Conservation (phyloP, 2,888 invertebrate genomes). For the Aethes cnicana region DNA sequence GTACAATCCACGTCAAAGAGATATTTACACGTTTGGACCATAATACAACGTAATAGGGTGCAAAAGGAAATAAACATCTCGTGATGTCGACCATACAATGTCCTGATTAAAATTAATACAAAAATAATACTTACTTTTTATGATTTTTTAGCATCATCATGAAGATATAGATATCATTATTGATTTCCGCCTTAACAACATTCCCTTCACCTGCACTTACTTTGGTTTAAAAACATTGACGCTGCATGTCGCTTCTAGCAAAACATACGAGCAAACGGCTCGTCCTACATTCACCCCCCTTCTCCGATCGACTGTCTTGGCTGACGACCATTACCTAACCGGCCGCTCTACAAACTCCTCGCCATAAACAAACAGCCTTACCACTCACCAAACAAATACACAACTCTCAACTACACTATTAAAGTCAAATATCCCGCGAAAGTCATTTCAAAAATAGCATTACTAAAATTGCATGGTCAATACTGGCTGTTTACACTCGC, state of each 20-base stretch:
- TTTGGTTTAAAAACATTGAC: slow-evolving; percentile 42
- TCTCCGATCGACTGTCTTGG: slow-evolving; percentile 69
- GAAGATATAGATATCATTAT: neutral
- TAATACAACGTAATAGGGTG: too few relatives aligned
- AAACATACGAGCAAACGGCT: slow-evolving; percentile 39
- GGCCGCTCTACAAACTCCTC: slow-evolving; percentile 66
- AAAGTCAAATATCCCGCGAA: slow-evolving; percentile 51
- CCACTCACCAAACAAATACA: slow-evolving; percentile 32
- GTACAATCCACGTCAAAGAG: too few relatives aligned
- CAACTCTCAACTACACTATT: slow-evolving; percentile 42
- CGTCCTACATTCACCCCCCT: slow-evolving; percentile 78
- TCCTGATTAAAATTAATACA: too few relatives aligned
- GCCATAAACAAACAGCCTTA: slow-evolving; percentile 42
- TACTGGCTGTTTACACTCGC: slow-evolving; percentile 68
- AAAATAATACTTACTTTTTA: too few relatives aligned
- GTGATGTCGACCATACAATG: too few relatives aligned
- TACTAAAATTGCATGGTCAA: slow-evolving; percentile 51
- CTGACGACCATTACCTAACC: slow-evolving; percentile 77
- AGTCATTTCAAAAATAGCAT: slow-evolving; percentile 38
- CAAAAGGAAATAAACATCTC: too few relatives aligned
- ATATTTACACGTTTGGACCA: too few relatives aligned
- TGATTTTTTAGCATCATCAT: too few relatives aligned
- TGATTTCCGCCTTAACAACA: slow-evolving; percentile 5
- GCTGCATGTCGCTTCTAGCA: slow-evolving; percentile 56
- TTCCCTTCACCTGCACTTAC: slow-evolving; percentile 8